phyloP scores from a whole-genome alignment of 1,140 invertebrate genomes.

The Mactra quadrangularis region DNA sequence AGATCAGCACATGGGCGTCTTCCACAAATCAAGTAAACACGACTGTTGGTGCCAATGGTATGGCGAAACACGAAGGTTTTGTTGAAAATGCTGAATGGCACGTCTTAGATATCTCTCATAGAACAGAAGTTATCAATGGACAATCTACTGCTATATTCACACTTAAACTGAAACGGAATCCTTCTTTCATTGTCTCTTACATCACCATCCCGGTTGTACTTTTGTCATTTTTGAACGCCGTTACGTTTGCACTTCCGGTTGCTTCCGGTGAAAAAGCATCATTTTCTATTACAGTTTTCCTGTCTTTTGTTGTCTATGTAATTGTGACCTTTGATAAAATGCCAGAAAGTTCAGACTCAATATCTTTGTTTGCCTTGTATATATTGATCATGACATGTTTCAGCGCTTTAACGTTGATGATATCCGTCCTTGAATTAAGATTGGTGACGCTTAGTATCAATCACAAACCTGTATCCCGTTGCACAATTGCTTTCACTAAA shows the following conservation, averaged over 20 bases:
- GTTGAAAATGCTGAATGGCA: constrained; percentile 53
- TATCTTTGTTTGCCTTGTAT: constrained; percentile 51
- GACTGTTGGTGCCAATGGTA: constrained; percentile 1
- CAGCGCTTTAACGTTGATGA: constrained; percentile 26
- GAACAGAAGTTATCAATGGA: constrained; percentile 4
- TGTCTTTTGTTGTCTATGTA: constrained; percentile 59
- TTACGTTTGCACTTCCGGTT: constrained; percentile 55
- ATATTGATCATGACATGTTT: constrained; percentile 24
- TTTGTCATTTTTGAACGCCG: constrained; percentile 51
- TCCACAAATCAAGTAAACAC: constrained; percentile 74
- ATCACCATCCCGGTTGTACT: constrained; percentile 55
- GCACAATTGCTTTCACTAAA: constrained; percentile 28
- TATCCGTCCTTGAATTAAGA: constrained; percentile 18
- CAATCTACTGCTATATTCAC: constrained; percentile 87
- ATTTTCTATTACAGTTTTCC: constrained; percentile 56
- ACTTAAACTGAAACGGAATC: constrained; percentile 39
- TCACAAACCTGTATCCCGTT: constrained; percentile 1
- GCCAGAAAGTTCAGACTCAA: constrained; percentile 52
- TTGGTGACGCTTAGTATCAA: constrained; percentile 11
- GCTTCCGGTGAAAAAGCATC: constrained; percentile 58
- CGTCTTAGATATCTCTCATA: neutral
- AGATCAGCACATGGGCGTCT: constrained; percentile 89
- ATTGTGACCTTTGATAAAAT: constrained; percentile 47
- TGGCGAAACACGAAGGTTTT: constrained; percentile 8
- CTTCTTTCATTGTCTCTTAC: constrained; percentile 40